Percentiles rank a stretch among this genome's conserved stretches.
Conservation (phyloP, 2,888 invertebrate genomes). For the Parelbella ahira region DNA sequence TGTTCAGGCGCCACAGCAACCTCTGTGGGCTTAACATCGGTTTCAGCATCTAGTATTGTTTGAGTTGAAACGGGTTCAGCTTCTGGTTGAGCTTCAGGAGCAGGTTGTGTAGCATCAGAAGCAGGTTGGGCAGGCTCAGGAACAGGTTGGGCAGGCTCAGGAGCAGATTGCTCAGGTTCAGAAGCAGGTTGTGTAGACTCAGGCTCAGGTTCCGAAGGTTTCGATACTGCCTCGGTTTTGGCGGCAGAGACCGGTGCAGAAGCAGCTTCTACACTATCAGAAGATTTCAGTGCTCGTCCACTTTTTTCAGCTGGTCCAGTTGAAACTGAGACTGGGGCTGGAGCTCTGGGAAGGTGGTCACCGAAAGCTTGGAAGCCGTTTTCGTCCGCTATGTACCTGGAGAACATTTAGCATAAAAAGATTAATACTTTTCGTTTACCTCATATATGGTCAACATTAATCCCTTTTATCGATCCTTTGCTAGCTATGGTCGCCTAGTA, state of each 20-base stretch:
- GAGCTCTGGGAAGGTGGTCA: constrained; percentile 79
- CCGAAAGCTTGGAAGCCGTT: constrained; percentile 86
- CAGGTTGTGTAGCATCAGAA: constrained; percentile 13
- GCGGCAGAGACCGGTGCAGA: constrained; percentile 35
- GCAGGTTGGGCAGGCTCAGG: constrained; percentile 22
- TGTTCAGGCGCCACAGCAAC: constrained; percentile 2
- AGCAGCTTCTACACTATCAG: constrained; percentile 37
- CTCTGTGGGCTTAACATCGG: constrained; percentile 15
- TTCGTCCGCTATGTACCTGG: constrained; percentile 85
- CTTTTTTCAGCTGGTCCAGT: constrained; percentile 40
- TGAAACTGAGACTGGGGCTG: constrained; percentile 31
- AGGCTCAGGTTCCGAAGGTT: constrained; percentile 19
- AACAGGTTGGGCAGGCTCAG: constrained; percentile 19
- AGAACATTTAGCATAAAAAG: neutral
- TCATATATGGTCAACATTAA: no score
- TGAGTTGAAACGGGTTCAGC: constrained; percentile 14
- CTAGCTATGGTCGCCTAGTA: no score
- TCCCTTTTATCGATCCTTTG: no score
- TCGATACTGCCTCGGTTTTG: constrained; percentile 21
- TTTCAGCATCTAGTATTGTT: neutral
- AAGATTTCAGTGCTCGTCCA: constrained; percentile 41
- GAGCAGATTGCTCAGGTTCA: constrained; percentile 17
- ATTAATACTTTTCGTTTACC: neutral
- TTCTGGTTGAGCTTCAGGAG: constrained; percentile 5
- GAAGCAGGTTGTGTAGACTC: constrained; percentile 18